Percentiles rank a stretch among this genome's conserved stretches.
Evolutionary conservation across 1,140 invertebrate genomes (phyloP).

Genomic region (Lepidurus arcticus): DNA sequence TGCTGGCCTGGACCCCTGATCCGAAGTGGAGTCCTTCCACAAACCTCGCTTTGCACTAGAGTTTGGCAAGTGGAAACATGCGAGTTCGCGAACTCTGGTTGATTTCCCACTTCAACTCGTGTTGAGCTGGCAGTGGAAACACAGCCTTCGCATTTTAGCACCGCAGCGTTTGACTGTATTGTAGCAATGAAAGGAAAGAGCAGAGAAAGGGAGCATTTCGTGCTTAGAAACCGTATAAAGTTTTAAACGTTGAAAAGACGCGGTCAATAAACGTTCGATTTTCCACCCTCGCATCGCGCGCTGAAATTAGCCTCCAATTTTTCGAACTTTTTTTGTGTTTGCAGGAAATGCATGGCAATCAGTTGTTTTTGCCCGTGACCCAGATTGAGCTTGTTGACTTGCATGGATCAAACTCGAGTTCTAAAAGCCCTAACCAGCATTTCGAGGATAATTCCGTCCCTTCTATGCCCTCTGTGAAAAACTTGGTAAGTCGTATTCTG

Average conservation of each 20-base stretch:
- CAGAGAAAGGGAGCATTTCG: not conserved
- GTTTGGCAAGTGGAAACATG: too few species aligned
- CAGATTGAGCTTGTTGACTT: constrained; percentile 14
- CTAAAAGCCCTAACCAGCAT: not conserved
- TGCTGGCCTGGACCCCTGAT: too few species aligned
- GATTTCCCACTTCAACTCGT: too few species aligned
- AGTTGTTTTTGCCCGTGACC: constrained; percentile 1
- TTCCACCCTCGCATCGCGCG: not conserved
- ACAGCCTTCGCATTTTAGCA: too few species aligned
- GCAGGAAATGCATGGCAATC: constrained; percentile 1
- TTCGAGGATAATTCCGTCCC: not conserved
- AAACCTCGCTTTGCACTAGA: too few species aligned
- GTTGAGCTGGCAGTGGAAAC: too few species aligned
- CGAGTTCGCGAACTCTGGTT: too few species aligned
- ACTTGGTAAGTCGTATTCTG: not conserved
- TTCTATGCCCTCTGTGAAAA: not conserved
- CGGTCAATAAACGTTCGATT: not conserved
- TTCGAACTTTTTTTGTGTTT: not conserved
- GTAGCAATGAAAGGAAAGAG: too few species aligned
- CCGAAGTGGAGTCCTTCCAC: too few species aligned
- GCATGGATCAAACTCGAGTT: not conserved
- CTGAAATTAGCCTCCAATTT: not conserved
- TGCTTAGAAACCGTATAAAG: not conserved
- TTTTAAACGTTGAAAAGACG: not conserved
- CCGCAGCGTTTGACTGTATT: too few species aligned